Evolutionary conservation across 2,888 invertebrate genomes (phyloP).

Genomic region (Spisula solida): DNA sequence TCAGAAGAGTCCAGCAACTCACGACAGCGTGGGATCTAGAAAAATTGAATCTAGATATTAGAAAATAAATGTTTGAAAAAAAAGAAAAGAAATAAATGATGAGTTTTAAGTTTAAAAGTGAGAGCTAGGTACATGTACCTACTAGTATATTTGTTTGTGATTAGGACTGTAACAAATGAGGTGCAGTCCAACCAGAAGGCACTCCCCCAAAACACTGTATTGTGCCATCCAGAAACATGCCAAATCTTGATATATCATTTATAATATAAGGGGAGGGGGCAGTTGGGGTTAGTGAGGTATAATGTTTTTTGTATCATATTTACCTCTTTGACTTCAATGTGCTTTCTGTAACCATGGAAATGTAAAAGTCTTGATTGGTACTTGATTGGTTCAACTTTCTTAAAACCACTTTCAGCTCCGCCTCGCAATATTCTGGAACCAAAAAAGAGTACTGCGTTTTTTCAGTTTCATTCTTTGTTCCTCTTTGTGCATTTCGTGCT

Average conservation of each 20-base stretch:
- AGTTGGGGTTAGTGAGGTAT: no score
- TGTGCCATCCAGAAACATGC: no score
- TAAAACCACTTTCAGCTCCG: constrained; percentile 85
- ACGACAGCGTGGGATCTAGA: constrained; percentile 75
- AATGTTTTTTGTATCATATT: no score
- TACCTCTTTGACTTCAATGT: constrained; percentile 84
- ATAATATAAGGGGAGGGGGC: no score
- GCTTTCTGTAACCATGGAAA: constrained; percentile 79
- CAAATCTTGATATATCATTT: no score
- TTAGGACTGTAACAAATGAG: no score
- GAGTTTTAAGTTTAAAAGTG: no score
- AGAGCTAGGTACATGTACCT: no score
- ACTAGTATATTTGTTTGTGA: no score
- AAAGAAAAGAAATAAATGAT: neutral
- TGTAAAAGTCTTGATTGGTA: constrained; percentile 84
- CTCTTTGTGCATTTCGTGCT: no score
- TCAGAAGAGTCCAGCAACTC: constrained; percentile 82
- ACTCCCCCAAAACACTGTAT: no score
- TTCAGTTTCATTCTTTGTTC: neutral
- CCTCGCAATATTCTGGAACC: constrained; percentile 81
- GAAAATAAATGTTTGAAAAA: neutral
- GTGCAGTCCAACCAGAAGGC: no score
- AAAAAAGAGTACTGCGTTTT: neutral
- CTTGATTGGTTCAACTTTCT: constrained; percentile 81
- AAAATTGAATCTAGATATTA: neutral